These are phyloP conservation scores for Agrochola litura DNA, from an alignment of 2,888 invertebrate species.

Conservation along the genomic window DNA sequence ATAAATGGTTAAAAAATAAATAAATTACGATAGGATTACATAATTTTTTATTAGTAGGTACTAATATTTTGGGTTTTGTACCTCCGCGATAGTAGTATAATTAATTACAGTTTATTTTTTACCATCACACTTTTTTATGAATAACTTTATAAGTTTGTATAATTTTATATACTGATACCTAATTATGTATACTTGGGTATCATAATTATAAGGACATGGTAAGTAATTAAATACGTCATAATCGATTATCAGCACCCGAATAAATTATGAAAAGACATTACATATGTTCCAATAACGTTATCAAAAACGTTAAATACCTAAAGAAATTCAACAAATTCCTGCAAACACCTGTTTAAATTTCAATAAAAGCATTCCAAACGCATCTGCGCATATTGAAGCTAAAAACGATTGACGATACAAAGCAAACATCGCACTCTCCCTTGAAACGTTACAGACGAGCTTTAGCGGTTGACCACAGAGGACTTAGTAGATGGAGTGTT, in stretches of 20 bases:
- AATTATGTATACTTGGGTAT: not conserved
- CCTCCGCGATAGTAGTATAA: not conserved
- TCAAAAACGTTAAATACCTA: not conserved
- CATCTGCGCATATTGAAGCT: slow-evolving; percentile 56
- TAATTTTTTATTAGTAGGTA: too few species aligned
- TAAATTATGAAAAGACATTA: not conserved
- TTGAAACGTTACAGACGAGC: slow-evolving; percentile 66
- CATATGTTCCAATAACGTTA: not conserved
- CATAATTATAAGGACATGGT: too few species aligned
- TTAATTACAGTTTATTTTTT: not conserved
- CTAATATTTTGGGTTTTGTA: not conserved
- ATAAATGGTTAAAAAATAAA: not conserved
- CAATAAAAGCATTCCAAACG: slow-evolving; percentile 46
- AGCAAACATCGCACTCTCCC: slow-evolving; percentile 71
- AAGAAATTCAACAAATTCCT: not conserved
- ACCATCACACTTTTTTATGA: not conserved
- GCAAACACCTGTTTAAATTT: slow-evolving; percentile 27
- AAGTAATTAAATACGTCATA: too few species aligned
- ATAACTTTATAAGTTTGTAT: too few species aligned
- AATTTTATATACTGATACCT: not conserved
- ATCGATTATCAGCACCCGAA: not conserved
- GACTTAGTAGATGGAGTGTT: slow-evolving; percentile 23
- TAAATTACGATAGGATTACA: not conserved
- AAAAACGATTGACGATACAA: slow-evolving; percentile 67
- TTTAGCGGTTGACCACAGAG: slow-evolving; percentile 60